Conservation (phyloP, 2,888 invertebrate genomes). For the Phoronis australis region DNA sequence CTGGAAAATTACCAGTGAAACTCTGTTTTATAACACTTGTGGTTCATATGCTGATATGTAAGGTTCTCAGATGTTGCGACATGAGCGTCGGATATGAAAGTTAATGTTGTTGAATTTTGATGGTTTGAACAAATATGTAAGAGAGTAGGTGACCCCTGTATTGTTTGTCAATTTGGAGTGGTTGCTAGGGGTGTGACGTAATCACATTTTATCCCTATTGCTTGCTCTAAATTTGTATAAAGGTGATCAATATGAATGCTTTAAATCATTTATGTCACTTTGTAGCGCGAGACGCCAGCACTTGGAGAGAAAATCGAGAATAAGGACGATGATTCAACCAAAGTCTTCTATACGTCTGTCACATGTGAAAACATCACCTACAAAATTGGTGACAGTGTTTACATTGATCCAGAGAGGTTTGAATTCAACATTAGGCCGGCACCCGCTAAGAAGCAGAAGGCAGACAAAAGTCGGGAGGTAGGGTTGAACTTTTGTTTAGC, state of each 20-base stretch:
- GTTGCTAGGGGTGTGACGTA: background rate
- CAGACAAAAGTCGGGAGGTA: slow-evolving; percentile 23
- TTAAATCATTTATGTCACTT: slow-evolving; percentile 3
- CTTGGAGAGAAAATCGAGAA: slow-evolving; percentile 22
- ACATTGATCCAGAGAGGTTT: slow-evolving; percentile 56
- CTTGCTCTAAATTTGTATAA: background rate
- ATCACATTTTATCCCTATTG: background rate
- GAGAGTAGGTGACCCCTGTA: too few relatives aligned
- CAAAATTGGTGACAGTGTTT: slow-evolving; percentile 66
- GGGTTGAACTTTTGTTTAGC: too few relatives aligned
- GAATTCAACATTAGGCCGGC: slow-evolving; percentile 33
- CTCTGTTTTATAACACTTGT: too few relatives aligned
- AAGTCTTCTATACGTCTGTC: slow-evolving; percentile 42
- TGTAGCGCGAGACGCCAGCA: slow-evolving; percentile 24
- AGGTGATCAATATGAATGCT: too few relatives aligned
- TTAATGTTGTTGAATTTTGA: too few relatives aligned
- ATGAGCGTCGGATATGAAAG: too few relatives aligned
- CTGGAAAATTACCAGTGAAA: too few relatives aligned
- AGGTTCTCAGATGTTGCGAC: too few relatives aligned
- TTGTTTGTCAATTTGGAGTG: too few relatives aligned
- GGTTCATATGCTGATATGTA: too few relatives aligned
- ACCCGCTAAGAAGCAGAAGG: slow-evolving; percentile 24
- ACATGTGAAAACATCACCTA: slow-evolving; percentile 54
- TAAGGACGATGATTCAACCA: slow-evolving; percentile 14
- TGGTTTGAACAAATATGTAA: too few relatives aligned